A percentile compares a stretch with the other conserved stretches of the same genome.
phyloP scores from a whole-genome alignment of 2,888 invertebrate genomes.

The Acanthosoma haemorrhoidale region DNA sequence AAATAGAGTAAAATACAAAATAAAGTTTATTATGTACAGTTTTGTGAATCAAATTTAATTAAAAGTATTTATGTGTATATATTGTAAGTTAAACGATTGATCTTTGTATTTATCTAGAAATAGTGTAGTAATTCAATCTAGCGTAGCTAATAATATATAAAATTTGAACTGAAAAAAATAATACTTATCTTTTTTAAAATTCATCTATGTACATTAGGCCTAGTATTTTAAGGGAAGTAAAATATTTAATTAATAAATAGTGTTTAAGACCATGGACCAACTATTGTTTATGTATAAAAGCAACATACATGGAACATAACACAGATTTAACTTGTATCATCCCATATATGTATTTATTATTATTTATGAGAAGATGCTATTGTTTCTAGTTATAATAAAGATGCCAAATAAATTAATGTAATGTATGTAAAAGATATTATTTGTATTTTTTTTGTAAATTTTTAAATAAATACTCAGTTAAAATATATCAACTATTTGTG shows the following conservation, averaged over 20 bases:
- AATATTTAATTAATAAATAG: background rate
- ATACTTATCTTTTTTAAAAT: background rate
- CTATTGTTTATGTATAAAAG: too few relatives aligned
- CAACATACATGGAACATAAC: background rate
- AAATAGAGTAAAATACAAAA: too few relatives aligned
- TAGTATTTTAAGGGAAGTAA: background rate
- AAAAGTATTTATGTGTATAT: background rate
- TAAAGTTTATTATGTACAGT: too few relatives aligned
- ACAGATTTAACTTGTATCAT: background rate
- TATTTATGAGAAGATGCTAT: background rate
- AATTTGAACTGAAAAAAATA: background rate
- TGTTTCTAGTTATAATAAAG: background rate
- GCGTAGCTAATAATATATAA: background rate
- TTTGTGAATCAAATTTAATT: too few relatives aligned
- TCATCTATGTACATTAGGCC: background rate
- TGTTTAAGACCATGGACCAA: background rate
- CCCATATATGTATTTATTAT: background rate
- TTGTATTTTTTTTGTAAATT: slow-evolving; percentile 9
- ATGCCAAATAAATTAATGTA: slow-evolving; percentile 9
- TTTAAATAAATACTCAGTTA: background rate
- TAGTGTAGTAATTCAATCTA: background rate
- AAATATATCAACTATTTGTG: too few relatives aligned
- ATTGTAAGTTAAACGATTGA: background rate
- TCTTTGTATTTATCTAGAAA: background rate
- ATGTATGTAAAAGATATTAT: background rate